A percentile compares a stretch with the other conserved stretches of the same genome.
Conservation (phyloP, 1,140 invertebrate genomes). For the Oppia nitens region DNA sequence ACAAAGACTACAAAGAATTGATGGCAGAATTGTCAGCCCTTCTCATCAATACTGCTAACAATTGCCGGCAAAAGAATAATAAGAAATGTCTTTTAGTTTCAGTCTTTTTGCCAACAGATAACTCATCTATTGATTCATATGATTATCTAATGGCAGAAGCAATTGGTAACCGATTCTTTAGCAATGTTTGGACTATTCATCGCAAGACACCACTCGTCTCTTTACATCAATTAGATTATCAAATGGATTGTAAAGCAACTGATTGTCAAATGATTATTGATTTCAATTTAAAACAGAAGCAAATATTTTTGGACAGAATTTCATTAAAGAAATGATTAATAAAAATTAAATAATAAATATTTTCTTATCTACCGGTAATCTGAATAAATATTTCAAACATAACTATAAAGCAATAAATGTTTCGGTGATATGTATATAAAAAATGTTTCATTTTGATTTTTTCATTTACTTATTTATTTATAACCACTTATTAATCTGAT, state of each 20-base stretch:
- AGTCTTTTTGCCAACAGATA: neutral
- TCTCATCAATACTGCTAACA: neutral
- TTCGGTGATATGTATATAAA: too few species aligned
- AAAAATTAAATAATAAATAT: too few species aligned
- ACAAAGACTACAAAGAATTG: neutral
- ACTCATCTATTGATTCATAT: too few species aligned
- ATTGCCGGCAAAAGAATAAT: neutral
- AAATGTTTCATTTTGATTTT: too few species aligned
- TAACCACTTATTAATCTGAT: too few species aligned
- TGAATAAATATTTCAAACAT: too few species aligned
- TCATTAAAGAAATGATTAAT: neutral
- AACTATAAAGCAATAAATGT: too few species aligned
- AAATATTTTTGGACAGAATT: neutral
- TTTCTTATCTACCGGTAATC: too few species aligned
- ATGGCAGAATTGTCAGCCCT: neutral
- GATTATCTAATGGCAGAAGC: neutral
- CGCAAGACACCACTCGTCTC: neutral
- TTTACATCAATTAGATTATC: neutral
- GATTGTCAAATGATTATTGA: neutral
- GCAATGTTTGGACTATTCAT: neutral
- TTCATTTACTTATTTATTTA: too few species aligned
- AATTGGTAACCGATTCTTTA: neutral
- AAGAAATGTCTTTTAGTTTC: neutral
- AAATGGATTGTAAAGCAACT: neutral
- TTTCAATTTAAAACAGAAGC: neutral